phyloP scores from a whole-genome alignment of 2,888 invertebrate genomes.

The Andrena hattorfiana region DNA sequence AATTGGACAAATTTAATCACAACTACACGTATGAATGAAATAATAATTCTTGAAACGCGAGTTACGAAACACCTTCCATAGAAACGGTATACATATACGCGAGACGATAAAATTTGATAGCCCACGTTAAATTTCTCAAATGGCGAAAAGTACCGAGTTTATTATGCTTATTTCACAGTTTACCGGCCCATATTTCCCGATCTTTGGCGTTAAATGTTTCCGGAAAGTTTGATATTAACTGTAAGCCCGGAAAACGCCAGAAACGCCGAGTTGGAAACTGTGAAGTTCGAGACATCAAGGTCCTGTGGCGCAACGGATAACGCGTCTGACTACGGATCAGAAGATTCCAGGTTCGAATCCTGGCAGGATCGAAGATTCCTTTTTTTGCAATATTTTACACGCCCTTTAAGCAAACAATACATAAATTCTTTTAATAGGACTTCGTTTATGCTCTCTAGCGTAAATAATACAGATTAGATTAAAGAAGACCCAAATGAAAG shows the following conservation, averaged over 20 bases:
- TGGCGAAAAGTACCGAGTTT: slow-evolving; percentile 29
- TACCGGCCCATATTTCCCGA: slow-evolving; percentile 30
- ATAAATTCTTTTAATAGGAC: not conserved
- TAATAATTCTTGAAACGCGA: slow-evolving; percentile 16
- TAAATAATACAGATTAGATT: not conserved
- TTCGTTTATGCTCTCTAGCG: not conserved
- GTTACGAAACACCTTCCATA: not conserved
- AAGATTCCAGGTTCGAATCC: slow-evolving; percentile 89
- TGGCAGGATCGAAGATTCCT: slow-evolving; percentile 86
- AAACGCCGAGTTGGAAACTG: not conserved
- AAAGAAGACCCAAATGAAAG: not conserved
- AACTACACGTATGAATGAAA: not conserved
- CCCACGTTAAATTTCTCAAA: slow-evolving; percentile 26
- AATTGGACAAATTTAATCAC: slow-evolving; percentile 5
- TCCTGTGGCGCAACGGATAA: slow-evolving; percentile 76
- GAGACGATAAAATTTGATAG: slow-evolving; percentile 36
- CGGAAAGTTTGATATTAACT: slow-evolving; percentile 6
- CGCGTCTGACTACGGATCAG: slow-evolving; percentile 80
- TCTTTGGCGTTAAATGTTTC: slow-evolving; percentile 1
- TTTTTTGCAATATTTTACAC: slow-evolving; percentile 2
- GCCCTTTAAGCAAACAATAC: not conserved
- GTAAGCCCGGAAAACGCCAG: not conserved
- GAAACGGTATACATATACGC: not conserved
- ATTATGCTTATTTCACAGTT: slow-evolving; percentile 29
- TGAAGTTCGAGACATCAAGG: not conserved